Evolutionary conservation across 2,888 invertebrate species (phyloP), one percentile per base, ranked within the genome.

Genomic region (Agrilus biguttatus): DNA sequence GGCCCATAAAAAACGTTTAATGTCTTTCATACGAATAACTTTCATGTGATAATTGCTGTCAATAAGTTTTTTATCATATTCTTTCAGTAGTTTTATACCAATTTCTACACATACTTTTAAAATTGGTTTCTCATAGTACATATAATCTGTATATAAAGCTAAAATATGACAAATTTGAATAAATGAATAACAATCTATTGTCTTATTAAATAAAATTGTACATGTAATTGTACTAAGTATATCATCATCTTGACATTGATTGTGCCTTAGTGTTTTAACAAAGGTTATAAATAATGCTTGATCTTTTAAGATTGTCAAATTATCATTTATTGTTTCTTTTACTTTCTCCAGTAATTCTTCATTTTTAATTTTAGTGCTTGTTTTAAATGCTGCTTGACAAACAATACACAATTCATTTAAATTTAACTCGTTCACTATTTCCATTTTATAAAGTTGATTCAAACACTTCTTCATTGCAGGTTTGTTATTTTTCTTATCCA

Each of bases 1-100:
- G 36, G 61, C 54, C 69, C 69, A 69, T 12, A 71, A 52, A 42
- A 70, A 61, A 39, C 63, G 56, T 40, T 62, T 61, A n/a, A 71
- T 55, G 54, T 71, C 71, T 54, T 71, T 70, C 5, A 53, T 48
- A 43, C 69, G 56, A 14, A 57, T 49, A 39, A 56, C 52, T 28
- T 56, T 51, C 10, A 39, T 46, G 28, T 53, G 50, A 50, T 55
- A 47, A 32, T 43, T 14, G 33, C 50, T 44, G 46, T 48, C 50
- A 8, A 54, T 42, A 14, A n/a, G n/a, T n/a, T 39, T 44, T 23
- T 43, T 28, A 13, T 42, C 42, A 39, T 46, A 47, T 23, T 51
- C 47, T 51, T 56, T 54, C 34, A 61, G 49, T 42, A 57, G 48
- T 37, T 56, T 46, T 5, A 66, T 48, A 28, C 60, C 55, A 46